Base-by-base conservation (phyloP, 2,888 invertebrate species). In the Andricus curvator region DNA sequence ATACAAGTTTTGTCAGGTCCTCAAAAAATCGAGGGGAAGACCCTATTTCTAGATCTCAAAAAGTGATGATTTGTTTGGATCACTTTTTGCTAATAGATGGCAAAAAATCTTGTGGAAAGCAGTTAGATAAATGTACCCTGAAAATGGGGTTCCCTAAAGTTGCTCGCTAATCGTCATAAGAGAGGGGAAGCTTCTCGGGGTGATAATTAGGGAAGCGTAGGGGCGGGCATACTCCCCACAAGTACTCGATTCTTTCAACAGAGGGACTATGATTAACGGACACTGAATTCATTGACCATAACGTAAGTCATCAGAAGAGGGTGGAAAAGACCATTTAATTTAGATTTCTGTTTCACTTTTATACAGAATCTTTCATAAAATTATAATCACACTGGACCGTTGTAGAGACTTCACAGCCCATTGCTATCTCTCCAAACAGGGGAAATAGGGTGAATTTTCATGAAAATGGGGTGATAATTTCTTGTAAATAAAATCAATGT, bases 71-170 rank as follows among this genome's bases (percentile, higher is more conserved):
- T 74, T 74, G 74, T 74, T 74, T 56, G 51, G 51, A 74, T 56
- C 56, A 33, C 37, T 56, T 74, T 74, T 74, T 74, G 74, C 56
- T 74, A 56, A 74, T 70, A 48, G 25, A 33, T 56, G 9, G 29
- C 20, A 74, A 74, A 74, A 74, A 74, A 74, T 51, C 74, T 56
- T 33, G 74, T 33, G 56, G 29, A 74, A 74, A 74, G 51, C 74
- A 56, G 56, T 74, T 74, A 74, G 51, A 56, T 74, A 74, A 74
- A 74, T 74, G 74, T 51, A 74, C 74, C 56, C 74, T 51, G 74
- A 13, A 29, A 56, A 44, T 25, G 29, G 48, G 44, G 51, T 51
- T 29, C 74, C 74, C 56, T 56, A n/a, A 70, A 70, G 70, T 70
- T 51, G 48, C n/a, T 29, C 74, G 33, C 74, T 74, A 74, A 74